Percentiles rank a stretch among this genome's conserved stretches.
Evolutionary conservation across 1,140 invertebrate species (phyloP).

Genomic region (Drosophila auraria): DNA sequence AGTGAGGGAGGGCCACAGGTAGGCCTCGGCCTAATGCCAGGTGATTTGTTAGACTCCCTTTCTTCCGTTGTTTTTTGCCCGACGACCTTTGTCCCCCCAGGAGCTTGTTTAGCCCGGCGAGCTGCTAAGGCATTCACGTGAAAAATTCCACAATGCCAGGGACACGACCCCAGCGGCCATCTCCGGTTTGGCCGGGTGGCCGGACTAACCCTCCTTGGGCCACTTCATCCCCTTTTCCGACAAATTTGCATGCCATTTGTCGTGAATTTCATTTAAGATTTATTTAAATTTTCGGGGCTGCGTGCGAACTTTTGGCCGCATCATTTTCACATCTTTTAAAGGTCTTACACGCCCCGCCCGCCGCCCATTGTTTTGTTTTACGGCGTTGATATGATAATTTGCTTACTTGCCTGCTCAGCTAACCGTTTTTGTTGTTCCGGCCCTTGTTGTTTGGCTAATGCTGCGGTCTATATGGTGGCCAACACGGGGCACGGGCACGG

Average conservation of each 20-base stretch:
- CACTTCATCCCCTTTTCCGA: slow-evolving; percentile 8
- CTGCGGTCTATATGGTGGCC: slow-evolving; percentile 43
- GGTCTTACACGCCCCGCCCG: not conserved
- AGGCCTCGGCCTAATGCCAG: slow-evolving; percentile 61
- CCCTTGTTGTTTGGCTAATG: slow-evolving; percentile 39
- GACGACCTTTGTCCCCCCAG: slow-evolving; percentile 60
- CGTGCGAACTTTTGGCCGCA: slow-evolving; percentile 49
- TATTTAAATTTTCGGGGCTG: slow-evolving; percentile 67
- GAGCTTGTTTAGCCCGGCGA: slow-evolving; percentile 47
- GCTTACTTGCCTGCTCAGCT: slow-evolving; percentile 49
- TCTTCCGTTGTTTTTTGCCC: slow-evolving; percentile 27
- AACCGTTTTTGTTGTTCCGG: slow-evolving; percentile 37
- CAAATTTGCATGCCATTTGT: slow-evolving; percentile 76
- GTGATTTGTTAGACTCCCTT: slow-evolving; percentile 70
- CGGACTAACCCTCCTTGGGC: slow-evolving; percentile 3
- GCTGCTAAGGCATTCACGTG: slow-evolving; percentile 69
- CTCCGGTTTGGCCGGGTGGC: slow-evolving; percentile 48
- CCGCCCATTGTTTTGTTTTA: slow-evolving; percentile 51
- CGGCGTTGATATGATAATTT: slow-evolving; percentile 74
- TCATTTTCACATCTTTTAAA: slow-evolving; percentile 66
- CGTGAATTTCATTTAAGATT: slow-evolving; percentile 76
- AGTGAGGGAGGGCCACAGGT: slow-evolving; percentile 29
- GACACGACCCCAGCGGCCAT: slow-evolving; percentile 50
- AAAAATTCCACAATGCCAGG: slow-evolving; percentile 70
- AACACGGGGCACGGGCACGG: slow-evolving; percentile 1